A percentile compares a stretch with the other conserved stretches of the same genome.
These are phyloP conservation scores for Bhutanitis thaidina DNA, from an alignment of 2,888 invertebrate genomes.

Conservation along the genomic window DNA sequence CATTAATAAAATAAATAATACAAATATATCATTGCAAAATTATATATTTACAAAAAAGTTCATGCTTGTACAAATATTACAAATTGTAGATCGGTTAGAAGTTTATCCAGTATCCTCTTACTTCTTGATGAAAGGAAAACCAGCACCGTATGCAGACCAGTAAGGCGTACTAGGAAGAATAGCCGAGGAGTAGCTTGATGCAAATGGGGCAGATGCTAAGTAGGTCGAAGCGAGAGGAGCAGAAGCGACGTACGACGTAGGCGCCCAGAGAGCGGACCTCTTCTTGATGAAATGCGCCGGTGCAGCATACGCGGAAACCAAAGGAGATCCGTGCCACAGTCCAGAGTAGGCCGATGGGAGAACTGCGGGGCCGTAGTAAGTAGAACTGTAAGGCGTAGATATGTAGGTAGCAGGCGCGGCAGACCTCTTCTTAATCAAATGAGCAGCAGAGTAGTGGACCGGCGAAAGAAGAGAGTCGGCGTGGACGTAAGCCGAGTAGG, in stretches of 20 bases:
- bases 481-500: background rate
- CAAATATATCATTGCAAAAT: conserved; percentile 1
- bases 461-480: background rate
- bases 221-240: conserved; percentile 33
- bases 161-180: conserved; percentile 23
- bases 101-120: background rate
- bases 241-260: conserved; percentile 30
- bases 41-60: conserved; percentile 16
- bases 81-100: background rate
- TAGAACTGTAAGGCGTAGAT: conserved; percentile 15
- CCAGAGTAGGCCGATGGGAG: background rate
- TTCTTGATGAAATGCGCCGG: conserved; percentile 54
- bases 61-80: conserved; percentile 3
- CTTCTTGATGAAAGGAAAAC: conserved; percentile 19
- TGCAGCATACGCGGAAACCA: conserved; percentile 25
- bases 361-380: background rate
- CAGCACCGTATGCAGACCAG: conserved; percentile 37
- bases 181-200: conserved; percentile 29
- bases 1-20: conserved; percentile 1
- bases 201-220: conserved; percentile 28
- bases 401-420: conserved; percentile 27
- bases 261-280: conserved; percentile 44
- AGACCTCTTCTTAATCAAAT: conserved; percentile 32
- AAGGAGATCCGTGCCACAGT: conserved; percentile 10
- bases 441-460: conserved; percentile 6